A percentile compares a stretch with the other conserved stretches of the same genome.
Evolutionary conservation across 2,888 invertebrate species (phyloP).

Genomic region (Cephus pulcher): DNA sequence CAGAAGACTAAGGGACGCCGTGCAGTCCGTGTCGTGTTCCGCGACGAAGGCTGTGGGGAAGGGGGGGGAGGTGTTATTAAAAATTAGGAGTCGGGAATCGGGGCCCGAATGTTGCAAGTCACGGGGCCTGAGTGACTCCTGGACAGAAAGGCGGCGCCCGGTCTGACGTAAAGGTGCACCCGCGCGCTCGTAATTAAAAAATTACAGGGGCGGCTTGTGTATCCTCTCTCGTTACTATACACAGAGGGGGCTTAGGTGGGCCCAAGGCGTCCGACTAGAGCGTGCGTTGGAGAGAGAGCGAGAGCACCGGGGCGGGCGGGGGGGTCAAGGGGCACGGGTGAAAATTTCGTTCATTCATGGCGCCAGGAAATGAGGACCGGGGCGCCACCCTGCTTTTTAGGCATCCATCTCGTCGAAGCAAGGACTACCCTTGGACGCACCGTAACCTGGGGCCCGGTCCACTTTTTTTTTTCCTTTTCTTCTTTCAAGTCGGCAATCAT

Average conservation of each 20-base stretch:
- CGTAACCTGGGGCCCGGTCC: not conserved
- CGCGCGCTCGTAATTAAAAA: constrained; percentile 59
- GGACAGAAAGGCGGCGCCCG: constrained; percentile 11
- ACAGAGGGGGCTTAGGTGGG: constrained; percentile 7
- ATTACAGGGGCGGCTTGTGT: constrained; percentile 51
- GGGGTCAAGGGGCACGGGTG: constrained; percentile 31
- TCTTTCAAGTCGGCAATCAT: not conserved
- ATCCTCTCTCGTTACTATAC: constrained; percentile 31
- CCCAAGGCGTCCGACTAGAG: constrained; percentile 12
- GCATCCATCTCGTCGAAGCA: not conserved
- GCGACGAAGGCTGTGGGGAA: not conserved
- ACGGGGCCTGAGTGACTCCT: constrained; percentile 46
- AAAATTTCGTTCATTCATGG: constrained; percentile 47
- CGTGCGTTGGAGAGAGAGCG: no score
- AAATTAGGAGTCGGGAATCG: constrained; percentile 37
- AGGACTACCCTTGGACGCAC: not conserved
- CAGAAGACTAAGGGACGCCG: not conserved
- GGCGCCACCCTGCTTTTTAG: constrained; percentile 28
- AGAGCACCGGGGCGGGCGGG: constrained; percentile 19
- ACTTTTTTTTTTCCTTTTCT: not conserved
- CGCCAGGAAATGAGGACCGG: constrained; percentile 47
- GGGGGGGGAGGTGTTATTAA: constrained; percentile 43
- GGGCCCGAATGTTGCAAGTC: constrained; percentile 45
- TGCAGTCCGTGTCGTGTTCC: not conserved
- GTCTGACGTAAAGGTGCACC: constrained; percentile 3